Percentiles rank a stretch among this genome's conserved stretches.
phyloP scores from a whole-genome alignment of 2,888 invertebrate genomes.

The Norana najaformis region DNA sequence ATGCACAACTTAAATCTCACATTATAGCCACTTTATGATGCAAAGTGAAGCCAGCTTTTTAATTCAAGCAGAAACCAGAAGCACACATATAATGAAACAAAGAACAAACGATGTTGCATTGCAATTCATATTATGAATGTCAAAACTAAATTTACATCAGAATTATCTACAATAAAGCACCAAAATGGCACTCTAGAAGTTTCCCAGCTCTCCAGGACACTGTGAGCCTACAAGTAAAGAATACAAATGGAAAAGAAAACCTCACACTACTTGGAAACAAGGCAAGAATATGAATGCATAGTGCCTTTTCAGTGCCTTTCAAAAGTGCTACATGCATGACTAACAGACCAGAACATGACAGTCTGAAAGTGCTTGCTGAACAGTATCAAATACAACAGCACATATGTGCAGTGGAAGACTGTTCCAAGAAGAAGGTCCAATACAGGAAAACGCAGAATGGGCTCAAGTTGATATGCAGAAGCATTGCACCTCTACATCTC shows the following conservation, averaged over 20 bases:
- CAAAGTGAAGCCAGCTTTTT: too few relatives aligned
- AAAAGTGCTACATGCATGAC: not conserved
- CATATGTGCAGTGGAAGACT: too few relatives aligned
- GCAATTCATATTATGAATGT: too few relatives aligned
- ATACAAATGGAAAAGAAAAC: not conserved
- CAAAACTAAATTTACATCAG: too few relatives aligned
- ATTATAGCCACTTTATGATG: not conserved
- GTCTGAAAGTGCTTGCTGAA: not conserved
- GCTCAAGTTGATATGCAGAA: too few relatives aligned
- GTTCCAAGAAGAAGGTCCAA: not conserved
- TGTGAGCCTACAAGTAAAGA: not conserved
- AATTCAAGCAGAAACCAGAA: too few relatives aligned
- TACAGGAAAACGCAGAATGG: too few relatives aligned
- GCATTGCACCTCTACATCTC: too few relatives aligned
- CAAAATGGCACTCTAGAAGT: too few relatives aligned
- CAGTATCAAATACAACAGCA: not conserved
- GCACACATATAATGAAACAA: too few relatives aligned
- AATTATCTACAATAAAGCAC: too few relatives aligned
- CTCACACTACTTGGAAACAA: not conserved
- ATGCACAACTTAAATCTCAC: not conserved
- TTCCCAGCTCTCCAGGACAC: not conserved
- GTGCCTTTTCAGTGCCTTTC: not conserved
- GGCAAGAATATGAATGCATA: not conserved
- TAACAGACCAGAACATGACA: not conserved
- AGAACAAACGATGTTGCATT: too few relatives aligned